Evolutionary conservation across 2,797 vertebrate species (phyloP), one percentile per base, ranked within the genome.

Genomic region (Macropodus opercularis): DNA sequence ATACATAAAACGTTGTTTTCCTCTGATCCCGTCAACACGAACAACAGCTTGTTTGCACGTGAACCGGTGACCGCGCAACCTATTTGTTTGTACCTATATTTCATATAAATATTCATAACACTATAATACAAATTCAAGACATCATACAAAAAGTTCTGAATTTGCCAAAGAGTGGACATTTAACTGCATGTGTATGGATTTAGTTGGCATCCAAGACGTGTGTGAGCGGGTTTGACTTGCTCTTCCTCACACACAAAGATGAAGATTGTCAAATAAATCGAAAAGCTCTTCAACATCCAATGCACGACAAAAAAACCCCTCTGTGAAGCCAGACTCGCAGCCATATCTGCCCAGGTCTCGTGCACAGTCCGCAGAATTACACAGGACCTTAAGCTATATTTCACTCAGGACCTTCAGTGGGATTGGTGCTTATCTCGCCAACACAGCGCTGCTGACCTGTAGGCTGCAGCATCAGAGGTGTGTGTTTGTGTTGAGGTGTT

Each of bases 401-500:
- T 76, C 73, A 71, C 58, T 77, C 31, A 38, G 29, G 71, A 55
- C 60, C 68, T 83, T 83, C 81, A 83, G 23, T 72, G 78, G 84
- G 76, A 79, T 83, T 72, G 85, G 55, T 63, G 79, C 86, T 86
- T 88, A 86, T 88, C 86, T 87, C 71, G 19, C 58, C 71, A 71
- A 41, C 79, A 54, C 81, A 87, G 83, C 63, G 82, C 76, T 75
- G 85, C 85, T 87, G 86, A 90, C 85, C 85, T 84, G 85, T 64
- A 70, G 74, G 84, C 83, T 71, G 77, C 80, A n/a, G 85, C 86
- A 82, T 90, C 85, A 89, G 81, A 86, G 72, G 63, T 82, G 85
- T 85, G 80, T 89, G 84, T 89, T 86, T 86, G 85, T 80, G 79
- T 80, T 56, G 77, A 81, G 86, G 83, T 87, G 86, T 87, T 87